phyloP scores from a whole-genome alignment of 2,113 vertebrate species.

The Oreotrochilus melanogaster region DNA sequence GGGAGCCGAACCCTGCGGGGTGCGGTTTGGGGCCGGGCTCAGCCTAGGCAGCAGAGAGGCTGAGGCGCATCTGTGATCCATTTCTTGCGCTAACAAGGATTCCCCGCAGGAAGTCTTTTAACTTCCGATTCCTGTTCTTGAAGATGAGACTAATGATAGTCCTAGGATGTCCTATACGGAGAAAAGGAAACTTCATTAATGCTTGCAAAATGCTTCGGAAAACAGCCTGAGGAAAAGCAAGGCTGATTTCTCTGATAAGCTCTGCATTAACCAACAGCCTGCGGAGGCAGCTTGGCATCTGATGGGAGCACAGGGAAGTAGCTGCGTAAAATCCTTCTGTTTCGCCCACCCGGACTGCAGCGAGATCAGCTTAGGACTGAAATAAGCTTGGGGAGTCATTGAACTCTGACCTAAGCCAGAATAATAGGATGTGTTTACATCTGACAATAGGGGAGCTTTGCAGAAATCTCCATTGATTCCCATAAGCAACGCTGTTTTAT shows the following conservation, averaged over 20 bases:
- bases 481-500: slow-evolving; percentile 40
- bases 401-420: slow-evolving; percentile 59
- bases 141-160: slow-evolving; percentile 9
- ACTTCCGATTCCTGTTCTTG: background rate
- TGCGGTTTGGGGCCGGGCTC: rapidly evolving
- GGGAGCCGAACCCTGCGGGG: rapidly evolving
- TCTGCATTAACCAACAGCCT: background rate
- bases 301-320: rapidly evolving
- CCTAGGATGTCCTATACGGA: background rate
- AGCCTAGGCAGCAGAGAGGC: background rate
- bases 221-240: background rate
- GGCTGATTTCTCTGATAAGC: background rate
- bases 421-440: slow-evolving; percentile 71
- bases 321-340: background rate
- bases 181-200: background rate
- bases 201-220: slow-evolving; percentile 23
- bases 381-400: slow-evolving; percentile 61
- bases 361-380: slow-evolving; percentile 39
- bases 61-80: slow-evolving; percentile 36
- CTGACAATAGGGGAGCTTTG: slow-evolving; percentile 57
- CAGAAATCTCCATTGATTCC: slow-evolving; percentile 55
- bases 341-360: slow-evolving; percentile 51
- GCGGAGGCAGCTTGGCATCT: background rate
- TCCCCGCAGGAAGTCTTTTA: background rate
- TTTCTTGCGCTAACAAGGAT: slow-evolving; percentile 40